Evolutionary conservation across 2,797 vertebrate genomes (phyloP), one percentile per base, ranked within the genome.

Genomic region (Sebastiscus tertius): DNA sequence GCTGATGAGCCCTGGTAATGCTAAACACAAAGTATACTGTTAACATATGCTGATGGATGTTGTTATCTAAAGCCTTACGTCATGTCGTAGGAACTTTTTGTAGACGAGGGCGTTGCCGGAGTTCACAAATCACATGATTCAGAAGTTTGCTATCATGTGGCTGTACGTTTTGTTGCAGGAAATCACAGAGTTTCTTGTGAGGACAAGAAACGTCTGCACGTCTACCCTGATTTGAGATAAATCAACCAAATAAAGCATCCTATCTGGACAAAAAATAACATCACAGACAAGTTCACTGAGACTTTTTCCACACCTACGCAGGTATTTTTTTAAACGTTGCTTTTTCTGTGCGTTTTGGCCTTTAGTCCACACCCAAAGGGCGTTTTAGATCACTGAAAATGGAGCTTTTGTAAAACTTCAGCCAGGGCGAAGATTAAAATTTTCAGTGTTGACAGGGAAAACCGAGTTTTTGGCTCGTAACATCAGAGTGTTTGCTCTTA

Each of bases 1-100:
- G 14, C 55, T 29, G 7, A 60, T 26, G 49, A 66, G 56, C 56
- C 64, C 62, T 1, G 16, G 64, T 56, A 63, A 74, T 61, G 69
- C 76, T 54, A 42, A 66, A 63, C 72, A 26, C 29, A 29, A 49
- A 27, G 7, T 33, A 2, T 1, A 20, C 42, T 26, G 73, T 34
- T 59, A 56, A 75, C 75, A 67, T 55, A 52, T 77, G 72, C 75
- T 42, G 42, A 20, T 54, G 72, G 49, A 54, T 26, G 63, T 2
- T 69, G 10, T 72, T 29, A 42, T 75, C 46, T 63, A 36, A 42
- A 13, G 22, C 14, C 16, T 12, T 20, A 8, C 4, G 5, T 75
- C 31, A 34, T 62, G 58, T 31, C 39, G 24, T 31, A 13, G 33
- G 33, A 67, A 66, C 33, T 11, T 42, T 42, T 14, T 42, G 16